These are phyloP conservation scores for Erythrolamprus reginae DNA, from an alignment of 2,113 vertebrate species.

Conservation along the genomic window DNA sequence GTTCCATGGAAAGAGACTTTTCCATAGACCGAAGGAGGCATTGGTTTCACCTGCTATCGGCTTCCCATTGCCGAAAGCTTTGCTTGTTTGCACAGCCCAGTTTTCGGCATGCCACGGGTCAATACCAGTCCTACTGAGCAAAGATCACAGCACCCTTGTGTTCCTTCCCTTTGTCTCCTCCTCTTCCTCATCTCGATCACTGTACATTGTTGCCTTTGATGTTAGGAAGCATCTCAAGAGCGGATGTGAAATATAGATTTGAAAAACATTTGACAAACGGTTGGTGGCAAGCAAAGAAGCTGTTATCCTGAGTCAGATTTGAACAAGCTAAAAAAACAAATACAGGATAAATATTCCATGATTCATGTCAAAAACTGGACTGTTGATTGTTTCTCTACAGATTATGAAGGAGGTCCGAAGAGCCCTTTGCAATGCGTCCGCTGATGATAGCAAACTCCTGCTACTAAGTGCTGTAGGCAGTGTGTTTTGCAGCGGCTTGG, in stretches of 20 bases:
- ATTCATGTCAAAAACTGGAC: constrained; percentile 47
- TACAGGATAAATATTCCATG: not conserved
- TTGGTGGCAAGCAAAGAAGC: constrained; percentile 18
- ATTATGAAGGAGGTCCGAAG: constrained; percentile 97
- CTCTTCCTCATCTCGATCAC: not conserved
- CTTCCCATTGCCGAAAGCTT: no score
- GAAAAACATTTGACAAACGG: constrained; percentile 10
- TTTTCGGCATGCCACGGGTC: no score
- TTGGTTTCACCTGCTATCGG: no score
- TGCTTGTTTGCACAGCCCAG: no score
- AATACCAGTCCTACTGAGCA: not conserved
- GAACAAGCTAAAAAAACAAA: not conserved
- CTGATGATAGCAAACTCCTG: constrained; percentile 92
- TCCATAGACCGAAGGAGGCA: no score
- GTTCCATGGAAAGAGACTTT: no score
- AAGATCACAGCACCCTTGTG: not conserved
- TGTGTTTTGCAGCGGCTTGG: constrained; percentile 94
- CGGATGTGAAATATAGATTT: not conserved
- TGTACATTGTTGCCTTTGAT: not conserved
- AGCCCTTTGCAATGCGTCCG: constrained; percentile 88
- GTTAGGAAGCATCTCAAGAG: not conserved
- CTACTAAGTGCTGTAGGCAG: constrained; percentile 93
- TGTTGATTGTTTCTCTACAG: constrained; percentile 69
- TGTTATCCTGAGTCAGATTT: constrained; percentile 18
- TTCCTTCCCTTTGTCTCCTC: not conserved